These are phyloP conservation scores for Ormyrus thymus DNA, from an alignment of 2,888 invertebrate genomes.

Conservation along the genomic window DNA sequence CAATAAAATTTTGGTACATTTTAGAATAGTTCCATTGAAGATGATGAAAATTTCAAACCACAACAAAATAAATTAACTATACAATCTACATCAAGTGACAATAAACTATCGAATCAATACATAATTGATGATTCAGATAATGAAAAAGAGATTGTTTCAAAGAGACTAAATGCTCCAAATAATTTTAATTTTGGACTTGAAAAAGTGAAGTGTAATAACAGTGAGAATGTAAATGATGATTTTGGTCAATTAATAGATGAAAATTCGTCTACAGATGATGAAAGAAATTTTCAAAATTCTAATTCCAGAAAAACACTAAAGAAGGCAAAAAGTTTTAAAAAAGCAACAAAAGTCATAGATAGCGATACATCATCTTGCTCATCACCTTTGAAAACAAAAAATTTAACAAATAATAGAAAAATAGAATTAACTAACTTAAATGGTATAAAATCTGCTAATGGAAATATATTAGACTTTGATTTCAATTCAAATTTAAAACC, in stretches of 20 bases:
- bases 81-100: neutral
- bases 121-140: slow-evolving; percentile 13
- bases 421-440: slow-evolving; percentile 5
- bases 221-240: neutral
- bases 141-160: slow-evolving; percentile 20
- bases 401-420: slow-evolving; percentile 59
- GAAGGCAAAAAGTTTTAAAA: slow-evolving; percentile 24
- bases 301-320: slow-evolving; percentile 4
- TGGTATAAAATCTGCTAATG: neutral
- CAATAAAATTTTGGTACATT: slow-evolving; percentile 4
- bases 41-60: slow-evolving; percentile 23
- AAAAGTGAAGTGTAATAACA: neutral
- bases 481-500: slow-evolving; percentile 60
- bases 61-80: neutral
- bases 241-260: slow-evolving; percentile 42
- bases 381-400: slow-evolving; percentile 34
- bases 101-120: neutral
- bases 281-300: slow-evolving; percentile 20
- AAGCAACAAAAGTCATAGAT: slow-evolving; percentile 10
- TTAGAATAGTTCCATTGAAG: slow-evolving; percentile 57
- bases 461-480: slow-evolving; percentile 2
- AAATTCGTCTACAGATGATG: slow-evolving; percentile 42
- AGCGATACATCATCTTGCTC: slow-evolving; percentile 34
- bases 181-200: slow-evolving; percentile 8
- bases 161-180: neutral